Conservation (phyloP, 2,113 vertebrate genomes). For the Pungitius pungitius region DNA sequence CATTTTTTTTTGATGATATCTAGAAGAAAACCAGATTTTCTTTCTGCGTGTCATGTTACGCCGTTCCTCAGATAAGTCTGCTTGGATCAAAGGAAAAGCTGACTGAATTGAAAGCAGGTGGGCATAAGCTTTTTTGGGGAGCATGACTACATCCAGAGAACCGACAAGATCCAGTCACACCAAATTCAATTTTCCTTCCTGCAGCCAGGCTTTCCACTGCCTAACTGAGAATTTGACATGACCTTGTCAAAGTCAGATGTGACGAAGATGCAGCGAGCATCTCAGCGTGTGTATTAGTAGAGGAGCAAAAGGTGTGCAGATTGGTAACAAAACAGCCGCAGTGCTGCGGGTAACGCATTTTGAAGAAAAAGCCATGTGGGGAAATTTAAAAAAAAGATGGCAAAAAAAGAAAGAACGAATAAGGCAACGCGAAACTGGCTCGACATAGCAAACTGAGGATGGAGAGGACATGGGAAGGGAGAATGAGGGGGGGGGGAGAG, state of each 20-base stretch:
- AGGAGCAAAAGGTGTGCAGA: constrained; percentile 16
- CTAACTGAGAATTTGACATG: constrained; percentile 68
- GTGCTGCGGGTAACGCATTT: not conserved
- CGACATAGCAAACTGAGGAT: constrained; percentile 23
- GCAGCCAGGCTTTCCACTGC: constrained; percentile 47
- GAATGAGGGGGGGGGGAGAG: constrained; percentile 15
- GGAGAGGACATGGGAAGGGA: constrained; percentile 40
- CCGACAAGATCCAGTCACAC: constrained; percentile 54
- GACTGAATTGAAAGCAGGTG: constrained; percentile 45
- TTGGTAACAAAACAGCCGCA: constrained; percentile 14
- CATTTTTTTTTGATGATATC: constrained; percentile 39
- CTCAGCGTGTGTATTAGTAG: not conserved
- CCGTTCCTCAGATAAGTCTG: constrained; percentile 15
- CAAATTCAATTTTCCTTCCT: constrained; percentile 72
- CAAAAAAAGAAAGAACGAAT: not conserved
- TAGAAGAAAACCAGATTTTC: constrained; percentile 24
- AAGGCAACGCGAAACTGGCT: constrained; percentile 7
- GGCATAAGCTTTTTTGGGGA: constrained; percentile 21
- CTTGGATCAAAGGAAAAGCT: constrained; percentile 16
- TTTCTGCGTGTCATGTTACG: constrained; percentile 35
- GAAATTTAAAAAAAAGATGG: not conserved
- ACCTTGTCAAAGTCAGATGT: constrained; percentile 75
- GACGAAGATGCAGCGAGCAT: constrained; percentile 43
- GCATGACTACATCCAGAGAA: constrained; percentile 31
- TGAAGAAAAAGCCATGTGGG: constrained; percentile 15